These are phyloP conservation scores for Drosophila rufa DNA, from an alignment of 1,140 invertebrate species.

Conservation along the genomic window DNA sequence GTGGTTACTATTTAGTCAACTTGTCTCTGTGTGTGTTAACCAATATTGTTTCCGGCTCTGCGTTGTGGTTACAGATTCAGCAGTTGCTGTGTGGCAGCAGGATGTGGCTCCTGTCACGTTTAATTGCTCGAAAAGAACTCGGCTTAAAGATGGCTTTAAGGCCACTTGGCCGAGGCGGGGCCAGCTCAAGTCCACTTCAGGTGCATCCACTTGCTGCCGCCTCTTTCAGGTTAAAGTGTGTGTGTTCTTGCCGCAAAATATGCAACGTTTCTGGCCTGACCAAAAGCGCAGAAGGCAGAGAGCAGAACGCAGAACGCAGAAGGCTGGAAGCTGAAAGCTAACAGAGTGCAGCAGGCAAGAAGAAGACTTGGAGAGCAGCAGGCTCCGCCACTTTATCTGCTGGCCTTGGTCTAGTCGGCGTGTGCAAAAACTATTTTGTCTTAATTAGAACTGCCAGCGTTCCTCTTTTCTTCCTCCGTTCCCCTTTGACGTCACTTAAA, in stretches of 20 bases:
- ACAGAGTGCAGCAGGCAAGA: slow-evolving; percentile 16
- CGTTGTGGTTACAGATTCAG: not conserved
- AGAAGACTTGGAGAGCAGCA: slow-evolving; percentile 7
- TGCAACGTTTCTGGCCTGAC: slow-evolving; percentile 51
- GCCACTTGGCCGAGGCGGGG: slow-evolving; percentile 1
- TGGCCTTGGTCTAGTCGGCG: slow-evolving; percentile 28
- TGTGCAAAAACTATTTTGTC: slow-evolving; percentile 52
- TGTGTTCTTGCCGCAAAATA: slow-evolving; percentile 47
- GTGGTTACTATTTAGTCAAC: not conserved
- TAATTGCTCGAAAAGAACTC: slow-evolving; percentile 34
- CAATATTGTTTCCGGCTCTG: slow-evolving; percentile 2
- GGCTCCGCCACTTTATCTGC: slow-evolving; percentile 21
- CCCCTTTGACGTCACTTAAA: slow-evolving; percentile 68
- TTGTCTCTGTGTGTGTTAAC: not conserved
- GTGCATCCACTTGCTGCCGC: slow-evolving; percentile 26
- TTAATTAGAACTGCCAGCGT: slow-evolving; percentile 58
- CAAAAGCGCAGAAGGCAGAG: slow-evolving; percentile 28
- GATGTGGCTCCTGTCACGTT: slow-evolving; percentile 10
- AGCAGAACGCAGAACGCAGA: not conserved
- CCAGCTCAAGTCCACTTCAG: slow-evolving; percentile 23
- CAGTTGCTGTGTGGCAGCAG: not conserved
- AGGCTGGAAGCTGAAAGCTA: slow-evolving; percentile 8
- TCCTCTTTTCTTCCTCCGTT: not conserved
- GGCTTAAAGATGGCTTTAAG: slow-evolving; percentile 11
- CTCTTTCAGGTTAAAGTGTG: slow-evolving; percentile 7